Base-by-base conservation (phyloP, 2,113 vertebrate species). In the Vulpes lagopus region DNA sequence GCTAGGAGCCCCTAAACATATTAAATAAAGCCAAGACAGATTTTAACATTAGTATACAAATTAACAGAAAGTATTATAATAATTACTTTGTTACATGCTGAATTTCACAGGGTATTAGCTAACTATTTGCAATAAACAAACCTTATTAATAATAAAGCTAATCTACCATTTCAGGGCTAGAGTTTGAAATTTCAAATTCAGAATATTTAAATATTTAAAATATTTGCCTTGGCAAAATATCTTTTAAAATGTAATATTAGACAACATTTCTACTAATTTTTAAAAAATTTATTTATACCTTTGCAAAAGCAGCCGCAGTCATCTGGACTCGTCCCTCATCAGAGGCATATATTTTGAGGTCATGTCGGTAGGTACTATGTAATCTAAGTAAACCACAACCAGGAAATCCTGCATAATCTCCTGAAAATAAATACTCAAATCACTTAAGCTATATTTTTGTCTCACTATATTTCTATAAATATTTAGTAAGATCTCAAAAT, bases 231-330 rank as follows among this genome's bases (percentile, higher is more conserved):
- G 86, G 53, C 55, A 96, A 94, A 96, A 96, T 43, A 59, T 62
- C 12, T 74, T 87, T 94, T 35, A 69, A 94, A 92, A 38, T 74
- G 11, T 10, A 62, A 0, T n/a, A 62, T 25, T 59, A 94, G n/a
- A 82, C 71, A 23, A 73, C 92, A 92, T 94, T 59, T 78, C 59
- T n/a, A 94, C n/a, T 38, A 97, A 73, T 76, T 90, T 64, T 79
- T n/a, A 64, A 73, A 93, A 82, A 32, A 74, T 19, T 27, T 64
- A 57, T 53, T 43, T 59, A 64, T 98, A 99, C 99, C 99, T 99
- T 99, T 92, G 99, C 99, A 98, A 99, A 99, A 91, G 99, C 99
- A 84, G 99, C 99, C 60, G 99, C 99, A 53, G 99, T 99, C 99
- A 99, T 99, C 97, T 99, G 99, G 95, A 99, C 99, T 84, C 99